A percentile compares a stretch with the other conserved stretches of the same genome.
phyloP scores from a whole-genome alignment of 2,113 vertebrate genomes.

The Phaethornis superciliosus region DNA sequence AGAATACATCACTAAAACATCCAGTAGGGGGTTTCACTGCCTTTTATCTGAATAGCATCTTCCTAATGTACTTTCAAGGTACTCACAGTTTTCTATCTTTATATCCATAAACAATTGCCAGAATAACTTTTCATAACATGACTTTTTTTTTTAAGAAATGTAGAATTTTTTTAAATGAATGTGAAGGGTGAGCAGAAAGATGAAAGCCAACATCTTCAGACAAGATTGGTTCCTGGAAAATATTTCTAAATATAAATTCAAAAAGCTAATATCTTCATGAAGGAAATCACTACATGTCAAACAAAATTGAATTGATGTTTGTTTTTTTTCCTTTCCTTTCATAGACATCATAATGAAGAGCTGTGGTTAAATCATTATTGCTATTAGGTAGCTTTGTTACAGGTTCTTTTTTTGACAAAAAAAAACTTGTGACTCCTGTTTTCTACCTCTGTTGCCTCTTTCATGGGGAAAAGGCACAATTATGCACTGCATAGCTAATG shows the following conservation, averaged over 20 bases:
- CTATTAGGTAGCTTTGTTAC: neutral
- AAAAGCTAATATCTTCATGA: neutral
- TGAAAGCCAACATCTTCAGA: neutral
- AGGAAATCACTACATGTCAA: neutral
- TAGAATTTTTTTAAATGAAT: neutral
- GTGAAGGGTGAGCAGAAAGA: neutral
- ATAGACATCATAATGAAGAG: neutral
- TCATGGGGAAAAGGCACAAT: neutral
- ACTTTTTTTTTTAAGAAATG: neutral
- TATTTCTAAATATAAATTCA: neutral
- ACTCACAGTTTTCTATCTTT: neutral
- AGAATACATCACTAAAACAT: neutral
- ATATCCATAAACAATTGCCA: neutral
- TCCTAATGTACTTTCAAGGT: neutral
- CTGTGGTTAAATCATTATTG: neutral
- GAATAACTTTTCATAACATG: neutral
- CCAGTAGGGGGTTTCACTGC: neutral
- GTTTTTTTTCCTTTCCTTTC: neutral
- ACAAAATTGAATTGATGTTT: neutral
- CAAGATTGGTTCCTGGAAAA: neutral
- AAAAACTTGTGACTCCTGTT: neutral
- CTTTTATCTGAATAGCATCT: neutral
- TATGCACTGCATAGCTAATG: slow-evolving; percentile 12
- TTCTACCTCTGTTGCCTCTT: neutral
- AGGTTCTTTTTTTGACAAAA: neutral